Percentiles rank a stretch among this genome's conserved stretches.
These are phyloP conservation scores for Lepidothrix coronata DNA, from an alignment of 2,113 vertebrate genomes.

Conservation along the genomic window DNA sequence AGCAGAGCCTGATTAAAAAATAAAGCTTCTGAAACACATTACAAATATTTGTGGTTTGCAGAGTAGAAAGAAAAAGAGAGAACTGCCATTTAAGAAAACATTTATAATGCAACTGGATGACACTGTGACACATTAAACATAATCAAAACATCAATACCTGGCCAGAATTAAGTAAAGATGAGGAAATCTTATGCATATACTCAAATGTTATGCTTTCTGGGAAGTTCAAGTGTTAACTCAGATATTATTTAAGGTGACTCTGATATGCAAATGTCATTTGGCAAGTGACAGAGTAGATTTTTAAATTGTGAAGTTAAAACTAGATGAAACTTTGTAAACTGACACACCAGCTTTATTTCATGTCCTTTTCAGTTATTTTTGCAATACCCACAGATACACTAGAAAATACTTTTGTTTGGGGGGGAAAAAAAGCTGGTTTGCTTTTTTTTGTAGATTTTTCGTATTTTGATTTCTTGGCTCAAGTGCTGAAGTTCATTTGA, in stretches of 20 bases:
- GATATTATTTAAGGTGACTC: constrained; percentile 10
- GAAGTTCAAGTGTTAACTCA: background rate
- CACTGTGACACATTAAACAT: constrained; percentile 35
- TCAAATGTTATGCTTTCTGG: background rate
- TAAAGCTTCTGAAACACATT: constrained; percentile 48
- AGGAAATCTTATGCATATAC: constrained; percentile 36
- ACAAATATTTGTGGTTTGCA: constrained; percentile 58
- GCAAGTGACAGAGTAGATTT: background rate
- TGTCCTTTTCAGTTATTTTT: background rate
- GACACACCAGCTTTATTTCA: background rate
- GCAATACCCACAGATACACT: fast-evolving
- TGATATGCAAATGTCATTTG: background rate
- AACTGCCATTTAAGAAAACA: constrained; percentile 56
- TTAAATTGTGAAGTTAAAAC: background rate
- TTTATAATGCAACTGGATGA: constrained; percentile 50
- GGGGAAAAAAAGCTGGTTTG: background rate
- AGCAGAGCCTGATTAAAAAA: background rate
- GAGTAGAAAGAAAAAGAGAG: constrained; percentile 50
- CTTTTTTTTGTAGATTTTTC: background rate
- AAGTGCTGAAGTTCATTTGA: background rate
- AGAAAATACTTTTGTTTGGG: background rate
- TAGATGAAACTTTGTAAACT: background rate
- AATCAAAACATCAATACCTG: constrained; percentile 22
- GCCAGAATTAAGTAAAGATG: constrained; percentile 40
- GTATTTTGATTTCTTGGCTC: background rate